Evolutionary conservation across 2,113 vertebrate genomes (phyloP), one percentile per base, ranked within the genome.

Genomic region (Marmota flaviventris): DNA sequence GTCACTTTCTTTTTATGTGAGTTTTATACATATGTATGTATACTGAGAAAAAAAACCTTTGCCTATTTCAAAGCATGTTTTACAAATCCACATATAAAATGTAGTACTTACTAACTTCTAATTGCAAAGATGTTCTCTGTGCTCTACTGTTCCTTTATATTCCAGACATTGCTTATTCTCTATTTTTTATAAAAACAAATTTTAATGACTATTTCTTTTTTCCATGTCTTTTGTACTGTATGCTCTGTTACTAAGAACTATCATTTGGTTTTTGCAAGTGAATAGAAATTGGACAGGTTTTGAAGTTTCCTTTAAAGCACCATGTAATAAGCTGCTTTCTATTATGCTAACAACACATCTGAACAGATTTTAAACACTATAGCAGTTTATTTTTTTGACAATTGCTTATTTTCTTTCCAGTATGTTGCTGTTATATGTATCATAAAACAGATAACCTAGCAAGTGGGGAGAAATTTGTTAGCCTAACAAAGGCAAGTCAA

Each of bases 211-310:
- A 16, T n/a, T 91, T 56, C 20, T 89, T 85, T 85, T 81, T 85
- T 94, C 70, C 8, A 22, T 72, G 27, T 42, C 61, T 56, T 51
- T 82, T 76, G 37, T 48, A 45, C 1, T 58, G 0, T 37, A 34
- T 37, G 16, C 20, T 56, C 10, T 67, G 27, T 29, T 82, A 91
- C 18, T 72, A 82, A 7, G 78, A 79, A 77, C 45, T 77, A 81
- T 91, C 63, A 91, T 76, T 95, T 72, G 69, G 10, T 10, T 88
- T 88, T 95, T 89, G 8, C 29, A 75, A 81, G 16, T 77, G 53
- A 91, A 76, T 24, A 48, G 37, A 95, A 72, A 89, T 91, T 91
- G n/a, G 8, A 81, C 24, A 85, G 53, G 2, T 96, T 93, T 91
- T 88, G 25, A 42, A 93, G 45, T 85, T 76, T 73, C 61, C 24